Conservation (phyloP, 2,797 vertebrate genomes). For the Neosilurus hyrtlii region DNA sequence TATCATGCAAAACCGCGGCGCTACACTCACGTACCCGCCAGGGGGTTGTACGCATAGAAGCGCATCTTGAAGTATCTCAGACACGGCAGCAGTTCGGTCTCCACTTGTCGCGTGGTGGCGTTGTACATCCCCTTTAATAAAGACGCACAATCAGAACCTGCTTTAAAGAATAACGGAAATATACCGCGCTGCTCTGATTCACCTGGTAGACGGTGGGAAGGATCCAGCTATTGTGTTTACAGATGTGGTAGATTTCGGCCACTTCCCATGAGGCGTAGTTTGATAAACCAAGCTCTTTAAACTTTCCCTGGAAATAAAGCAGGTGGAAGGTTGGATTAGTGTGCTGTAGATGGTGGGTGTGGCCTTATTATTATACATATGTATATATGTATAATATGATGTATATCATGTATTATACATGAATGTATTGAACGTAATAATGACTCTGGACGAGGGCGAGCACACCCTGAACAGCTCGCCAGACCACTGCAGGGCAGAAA, state of each 20-base stretch:
- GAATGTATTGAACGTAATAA: too few species aligned
- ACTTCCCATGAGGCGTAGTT: slow-evolving; percentile 94
- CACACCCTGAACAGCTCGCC: too few species aligned
- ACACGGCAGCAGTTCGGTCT: slow-evolving; percentile 87
- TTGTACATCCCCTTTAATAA: slow-evolving; percentile 93
- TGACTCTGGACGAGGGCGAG: too few species aligned
- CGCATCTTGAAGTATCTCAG: slow-evolving; percentile 79
- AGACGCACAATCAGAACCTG: not conserved
- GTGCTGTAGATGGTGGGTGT: not conserved
- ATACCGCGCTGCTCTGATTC: slow-evolving; percentile 45
- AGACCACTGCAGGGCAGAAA: too few species aligned
- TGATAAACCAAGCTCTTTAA: slow-evolving; percentile 89
- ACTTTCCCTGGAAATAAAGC: slow-evolving; percentile 81
- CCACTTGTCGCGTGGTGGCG: slow-evolving; percentile 87
- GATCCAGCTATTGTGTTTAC: slow-evolving; percentile 86
- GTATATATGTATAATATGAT: too few species aligned
- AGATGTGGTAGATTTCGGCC: slow-evolving; percentile 85
- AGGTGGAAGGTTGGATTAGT: not conserved
- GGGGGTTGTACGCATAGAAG: slow-evolving; percentile 94
- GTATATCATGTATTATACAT: too few species aligned
- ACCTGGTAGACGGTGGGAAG: slow-evolving; percentile 93
- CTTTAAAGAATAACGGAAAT: too few species aligned
- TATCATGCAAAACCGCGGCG: not conserved
- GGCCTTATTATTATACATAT: too few species aligned
- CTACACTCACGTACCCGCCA: slow-evolving; percentile 80